phyloP scores from a whole-genome alignment of 2,797 vertebrate genomes.

The Hafferia zeledoni region DNA sequence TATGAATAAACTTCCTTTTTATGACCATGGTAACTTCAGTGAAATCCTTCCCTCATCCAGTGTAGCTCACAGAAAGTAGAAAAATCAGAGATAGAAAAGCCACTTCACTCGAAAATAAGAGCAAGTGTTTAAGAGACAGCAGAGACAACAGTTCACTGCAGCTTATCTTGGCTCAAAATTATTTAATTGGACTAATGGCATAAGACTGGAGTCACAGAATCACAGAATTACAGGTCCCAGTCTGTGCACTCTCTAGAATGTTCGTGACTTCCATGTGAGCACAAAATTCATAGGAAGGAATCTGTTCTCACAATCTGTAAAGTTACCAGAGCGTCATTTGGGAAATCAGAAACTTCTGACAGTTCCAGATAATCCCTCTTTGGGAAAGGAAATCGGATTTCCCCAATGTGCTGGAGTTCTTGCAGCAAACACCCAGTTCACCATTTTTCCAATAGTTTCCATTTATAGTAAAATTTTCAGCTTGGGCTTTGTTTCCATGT shows the following conservation, averaged over 20 bases:
- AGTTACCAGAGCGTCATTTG: not conserved
- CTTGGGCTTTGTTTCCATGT: not conserved
- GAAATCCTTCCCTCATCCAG: not conserved
- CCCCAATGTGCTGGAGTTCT: not conserved
- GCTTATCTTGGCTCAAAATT: not conserved
- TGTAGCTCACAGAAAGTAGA: not conserved
- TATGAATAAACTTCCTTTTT: not conserved
- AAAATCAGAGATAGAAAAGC: not conserved
- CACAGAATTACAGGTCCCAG: not conserved
- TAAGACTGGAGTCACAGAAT: not conserved
- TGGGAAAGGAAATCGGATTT: not conserved
- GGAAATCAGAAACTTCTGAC: not conserved
- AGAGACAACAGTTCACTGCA: not conserved
- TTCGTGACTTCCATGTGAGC: not conserved
- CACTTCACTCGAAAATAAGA: not conserved
- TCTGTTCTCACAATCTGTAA: accelerated
- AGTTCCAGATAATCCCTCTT: not conserved
- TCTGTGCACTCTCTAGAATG: not conserved
- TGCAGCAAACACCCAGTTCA: not conserved
- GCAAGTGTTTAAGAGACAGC: not conserved
- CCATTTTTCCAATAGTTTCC: not conserved
- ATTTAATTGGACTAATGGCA: not conserved
- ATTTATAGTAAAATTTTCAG: conserved; percentile 3
- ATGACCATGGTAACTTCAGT: not conserved
- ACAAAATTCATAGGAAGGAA: not conserved